Evolutionary conservation across 2,113 vertebrate species (phyloP), one percentile per base, ranked within the genome.

Genomic region (Myrmophylax atrothorax): DNA sequence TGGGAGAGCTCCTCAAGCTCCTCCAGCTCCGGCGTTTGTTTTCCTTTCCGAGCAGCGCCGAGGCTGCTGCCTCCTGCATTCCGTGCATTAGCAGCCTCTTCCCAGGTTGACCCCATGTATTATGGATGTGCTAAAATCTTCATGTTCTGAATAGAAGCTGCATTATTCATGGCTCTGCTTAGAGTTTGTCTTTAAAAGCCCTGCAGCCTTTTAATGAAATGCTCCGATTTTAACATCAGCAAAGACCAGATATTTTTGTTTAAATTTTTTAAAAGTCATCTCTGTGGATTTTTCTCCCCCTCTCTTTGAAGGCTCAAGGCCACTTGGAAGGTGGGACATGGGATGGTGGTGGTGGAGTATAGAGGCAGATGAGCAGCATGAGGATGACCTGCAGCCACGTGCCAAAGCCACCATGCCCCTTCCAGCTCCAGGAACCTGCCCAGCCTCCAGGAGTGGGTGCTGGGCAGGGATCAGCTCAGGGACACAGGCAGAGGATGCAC

Each of bases 81-180:
- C 90, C 44, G 37, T 93, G 84, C 97, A 93, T 94, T 85, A 96
- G 78, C 90, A 63, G 94, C 64, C 0, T 91, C 94, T 93, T 93
- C 93, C 79, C 81, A 52, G 73, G 90, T 16, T 95, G 94, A 84
- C 82, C 84, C 88, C 87, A 96, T 97, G 90, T 96, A 97, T 97
- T 96, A 97, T 96, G 96, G 95, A 97, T 97, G 95, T 0, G 25
- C 46, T 95, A 77, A 95, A 95, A 64, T 84, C 94, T 72, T 91
- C 90, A 44, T 93, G 90, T 91, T 88, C 93, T 76, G 93, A 96
- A 96, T 84, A 92, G 94, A 46, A 84, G 26, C 90, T 97, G 95
- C 96, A 96, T 96, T 96, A 97, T 97, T 97, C 95, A 97, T 96
- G 82, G 49, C 72, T 15, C 78, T 85, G 75, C 96, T 97, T 92